Conservation (phyloP, 2,113 vertebrate genomes). For the Embiotoca jacksoni region DNA sequence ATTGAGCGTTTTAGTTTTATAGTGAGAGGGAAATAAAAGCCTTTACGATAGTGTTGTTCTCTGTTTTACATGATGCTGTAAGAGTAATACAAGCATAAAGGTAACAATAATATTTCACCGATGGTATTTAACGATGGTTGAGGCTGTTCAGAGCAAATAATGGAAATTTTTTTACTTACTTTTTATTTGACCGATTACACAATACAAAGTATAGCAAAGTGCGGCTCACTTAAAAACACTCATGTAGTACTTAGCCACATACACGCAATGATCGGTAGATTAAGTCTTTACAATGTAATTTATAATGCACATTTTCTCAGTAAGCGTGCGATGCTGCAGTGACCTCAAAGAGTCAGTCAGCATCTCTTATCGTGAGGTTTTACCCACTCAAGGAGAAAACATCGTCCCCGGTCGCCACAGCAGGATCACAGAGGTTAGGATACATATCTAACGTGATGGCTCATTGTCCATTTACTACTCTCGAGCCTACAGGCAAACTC, state of each 20-base stretch:
- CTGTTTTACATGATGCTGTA: no score
- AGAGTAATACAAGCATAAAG: no score
- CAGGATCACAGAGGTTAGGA: constrained; percentile 68
- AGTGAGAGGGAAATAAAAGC: no score
- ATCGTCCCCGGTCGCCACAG: constrained; percentile 50
- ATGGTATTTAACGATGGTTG: no score
- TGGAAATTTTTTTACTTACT: no score
- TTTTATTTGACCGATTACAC: no score
- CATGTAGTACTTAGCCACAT: background rate
- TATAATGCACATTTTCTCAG: constrained; percentile 43
- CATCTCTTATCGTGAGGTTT: constrained; percentile 67
- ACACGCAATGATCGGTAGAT: constrained; percentile 10
- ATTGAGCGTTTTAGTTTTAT: no score
- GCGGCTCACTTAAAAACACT: background rate
- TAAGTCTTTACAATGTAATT: constrained; percentile 45
- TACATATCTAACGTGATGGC: constrained; percentile 71
- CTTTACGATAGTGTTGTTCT: no score
- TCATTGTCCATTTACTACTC: constrained; percentile 68
- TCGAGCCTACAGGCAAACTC: constrained; percentile 59
- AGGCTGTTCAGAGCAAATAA: no score
- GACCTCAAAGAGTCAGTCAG: constrained; percentile 83
- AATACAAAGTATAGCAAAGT: no score
- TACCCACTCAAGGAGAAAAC: constrained; percentile 72
- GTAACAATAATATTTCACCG: no score
- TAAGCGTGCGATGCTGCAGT: constrained; percentile 42